Conservation (phyloP, 2,888 invertebrate genomes). For the Plagiodera versicolora region DNA sequence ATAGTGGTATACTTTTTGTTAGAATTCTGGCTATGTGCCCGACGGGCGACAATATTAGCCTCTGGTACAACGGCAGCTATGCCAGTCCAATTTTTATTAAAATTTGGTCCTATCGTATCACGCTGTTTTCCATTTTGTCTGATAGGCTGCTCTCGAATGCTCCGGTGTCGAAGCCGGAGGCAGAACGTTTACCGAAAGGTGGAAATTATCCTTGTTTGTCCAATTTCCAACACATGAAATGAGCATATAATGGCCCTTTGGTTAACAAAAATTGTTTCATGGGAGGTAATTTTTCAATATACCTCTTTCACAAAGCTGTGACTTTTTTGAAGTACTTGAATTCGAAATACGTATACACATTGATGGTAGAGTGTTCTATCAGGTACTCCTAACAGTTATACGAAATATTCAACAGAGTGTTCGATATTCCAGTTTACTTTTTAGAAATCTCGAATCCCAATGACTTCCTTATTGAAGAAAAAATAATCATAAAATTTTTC, state of each 20-base stretch:
- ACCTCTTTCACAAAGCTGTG: too few relatives aligned
- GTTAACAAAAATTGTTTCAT: too few relatives aligned
- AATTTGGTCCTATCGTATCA: conserved; percentile 4
- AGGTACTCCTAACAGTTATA: too few relatives aligned
- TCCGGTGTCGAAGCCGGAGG: background rate
- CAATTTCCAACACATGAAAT: background rate
- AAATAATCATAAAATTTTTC: too few relatives aligned
- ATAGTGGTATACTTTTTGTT: conserved; percentile 8
- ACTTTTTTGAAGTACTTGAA: too few relatives aligned
- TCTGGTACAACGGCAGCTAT: conserved; percentile 6
- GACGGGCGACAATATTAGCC: background rate
- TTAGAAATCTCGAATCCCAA: too few relatives aligned
- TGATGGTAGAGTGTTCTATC: too few relatives aligned
- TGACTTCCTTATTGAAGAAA: too few relatives aligned
- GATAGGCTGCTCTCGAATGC: background rate
- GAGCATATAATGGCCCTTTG: background rate
- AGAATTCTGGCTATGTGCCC: conserved; percentile 2
- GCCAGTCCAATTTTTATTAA: conserved; percentile 12
- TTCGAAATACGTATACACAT: too few relatives aligned
- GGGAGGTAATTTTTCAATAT: too few relatives aligned
- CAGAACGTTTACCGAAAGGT: background rate
- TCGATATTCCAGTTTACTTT: too few relatives aligned
- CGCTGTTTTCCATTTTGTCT: background rate
- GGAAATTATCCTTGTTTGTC: background rate
- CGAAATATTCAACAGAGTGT: too few relatives aligned